Conservation (phyloP, 2,888 invertebrate species). For the Rutpela maculata region DNA sequence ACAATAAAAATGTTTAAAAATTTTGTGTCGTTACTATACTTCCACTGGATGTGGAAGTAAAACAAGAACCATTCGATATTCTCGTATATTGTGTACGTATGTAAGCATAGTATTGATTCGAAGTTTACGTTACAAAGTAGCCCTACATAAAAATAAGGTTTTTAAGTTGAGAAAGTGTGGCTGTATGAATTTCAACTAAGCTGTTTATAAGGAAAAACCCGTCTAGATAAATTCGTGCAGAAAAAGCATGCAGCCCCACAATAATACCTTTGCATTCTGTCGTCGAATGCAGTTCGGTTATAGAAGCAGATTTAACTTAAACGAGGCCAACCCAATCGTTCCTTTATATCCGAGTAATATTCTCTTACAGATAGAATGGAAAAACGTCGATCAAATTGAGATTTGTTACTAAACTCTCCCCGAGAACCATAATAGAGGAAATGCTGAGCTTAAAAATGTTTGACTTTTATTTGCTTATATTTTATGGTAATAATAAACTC, state of each 20-base stretch:
- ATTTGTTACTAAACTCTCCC: slow-evolving; percentile 33
- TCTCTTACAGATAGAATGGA: slow-evolving; percentile 25
- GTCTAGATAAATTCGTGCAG: background rate
- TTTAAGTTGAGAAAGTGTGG: background rate
- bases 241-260: slow-evolving; percentile 14
- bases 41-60: too few relatives aligned
- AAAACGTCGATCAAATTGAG: slow-evolving; percentile 38
- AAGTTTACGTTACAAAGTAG: background rate
- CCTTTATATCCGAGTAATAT: slow-evolving; percentile 22
- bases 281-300: slow-evolving; percentile 21
- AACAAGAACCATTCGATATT: too few relatives aligned
- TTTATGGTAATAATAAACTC: slow-evolving; percentile 37
- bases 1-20: too few relatives aligned
- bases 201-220: slow-evolving; percentile 5
- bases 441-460: slow-evolving; percentile 22
- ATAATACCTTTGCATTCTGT: slow-evolving; percentile 24
- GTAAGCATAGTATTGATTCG: background rate
- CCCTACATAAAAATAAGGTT: background rate
- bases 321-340: slow-evolving; percentile 33
- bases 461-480: slow-evolving; percentile 38
- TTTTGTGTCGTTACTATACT: too few relatives aligned
- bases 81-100: too few relatives aligned
- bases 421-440: slow-evolving; percentile 35
- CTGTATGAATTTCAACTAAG: background rate
- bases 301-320: slow-evolving; percentile 28